phyloP scores from a whole-genome alignment of 2,113 vertebrate genomes.

The Syngnathus scovelli region DNA sequence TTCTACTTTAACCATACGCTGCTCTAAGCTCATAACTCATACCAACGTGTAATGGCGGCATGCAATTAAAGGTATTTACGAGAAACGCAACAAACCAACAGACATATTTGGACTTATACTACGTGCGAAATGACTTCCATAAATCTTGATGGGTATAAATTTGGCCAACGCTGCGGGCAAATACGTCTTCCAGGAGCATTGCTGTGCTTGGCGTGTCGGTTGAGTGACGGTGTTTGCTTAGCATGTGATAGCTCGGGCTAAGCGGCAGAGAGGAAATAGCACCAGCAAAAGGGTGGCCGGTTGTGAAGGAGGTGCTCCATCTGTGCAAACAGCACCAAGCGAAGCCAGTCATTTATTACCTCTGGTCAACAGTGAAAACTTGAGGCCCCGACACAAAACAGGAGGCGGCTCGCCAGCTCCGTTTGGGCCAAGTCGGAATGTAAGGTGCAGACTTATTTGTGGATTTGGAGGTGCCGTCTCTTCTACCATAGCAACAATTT shows the following conservation, averaged over 20 bases:
- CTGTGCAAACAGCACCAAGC: conserved; percentile 66
- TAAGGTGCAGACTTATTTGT: not conserved
- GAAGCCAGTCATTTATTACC: conserved; percentile 61
- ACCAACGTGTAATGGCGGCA: not conserved
- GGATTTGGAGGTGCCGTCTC: conserved; percentile 1
- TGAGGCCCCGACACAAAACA: conserved; percentile 11
- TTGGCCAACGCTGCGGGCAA: conserved; percentile 8
- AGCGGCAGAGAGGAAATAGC: conserved; percentile 52
- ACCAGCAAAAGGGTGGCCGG: conserved; percentile 39
- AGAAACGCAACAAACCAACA: not conserved
- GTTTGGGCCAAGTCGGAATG: not conserved
- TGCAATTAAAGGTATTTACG: not conserved
- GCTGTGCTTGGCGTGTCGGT: conserved; percentile 46
- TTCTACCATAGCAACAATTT: not conserved
- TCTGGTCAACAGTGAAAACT: conserved; percentile 24
- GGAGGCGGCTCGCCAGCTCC: not conserved
- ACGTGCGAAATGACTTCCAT: not conserved
- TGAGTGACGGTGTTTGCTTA: conserved; percentile 40
- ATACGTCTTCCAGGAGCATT: conserved; percentile 22
- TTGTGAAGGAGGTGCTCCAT: conserved; percentile 59
- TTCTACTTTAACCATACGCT: not conserved
- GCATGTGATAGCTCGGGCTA: conserved; percentile 48
- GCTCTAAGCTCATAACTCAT: not conserved
- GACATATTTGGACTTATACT: not conserved
- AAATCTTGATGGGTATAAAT: conserved; percentile 3